Evolutionary conservation across 2,888 invertebrate species (phyloP).

Genomic region (Limenitis camilla): DNA sequence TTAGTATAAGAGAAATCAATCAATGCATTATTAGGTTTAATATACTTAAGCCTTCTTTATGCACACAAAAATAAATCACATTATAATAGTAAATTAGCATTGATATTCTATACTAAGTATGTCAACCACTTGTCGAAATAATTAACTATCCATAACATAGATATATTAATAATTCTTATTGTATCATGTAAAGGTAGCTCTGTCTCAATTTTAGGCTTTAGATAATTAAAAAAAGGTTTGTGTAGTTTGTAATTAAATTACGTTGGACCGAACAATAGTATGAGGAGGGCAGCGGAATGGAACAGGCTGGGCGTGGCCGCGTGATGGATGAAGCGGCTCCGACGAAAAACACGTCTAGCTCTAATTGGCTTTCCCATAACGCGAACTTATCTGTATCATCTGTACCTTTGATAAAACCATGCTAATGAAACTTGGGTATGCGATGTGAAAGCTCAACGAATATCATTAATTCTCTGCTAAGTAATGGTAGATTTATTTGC

Average conservation of each 20-base stretch:
- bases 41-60: too few species aligned
- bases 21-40: too few species aligned
- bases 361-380: constrained; percentile 60
- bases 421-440: not conserved
- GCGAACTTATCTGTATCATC: constrained; percentile 43
- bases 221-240: not conserved
- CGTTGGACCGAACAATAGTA: constrained; percentile 14
- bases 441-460: not conserved
- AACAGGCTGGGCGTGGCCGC: constrained; percentile 46
- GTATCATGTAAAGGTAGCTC: not conserved
- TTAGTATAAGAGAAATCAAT: too few species aligned
- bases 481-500: too few species aligned
- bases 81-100: too few species aligned
- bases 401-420: constrained; percentile 22
- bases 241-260: constrained; percentile 22
- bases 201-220: not conserved
- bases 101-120: not conserved
- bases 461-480: too few species aligned
- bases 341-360: constrained; percentile 59
- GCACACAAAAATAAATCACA: too few species aligned
- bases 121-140: not conserved
- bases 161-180: too few species aligned
- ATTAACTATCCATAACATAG: not conserved
- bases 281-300: constrained; percentile 27
- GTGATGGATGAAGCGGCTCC: constrained; percentile 60